Base-by-base conservation (phyloP, 2,888 invertebrate species). In the Homarus gammarus region DNA sequence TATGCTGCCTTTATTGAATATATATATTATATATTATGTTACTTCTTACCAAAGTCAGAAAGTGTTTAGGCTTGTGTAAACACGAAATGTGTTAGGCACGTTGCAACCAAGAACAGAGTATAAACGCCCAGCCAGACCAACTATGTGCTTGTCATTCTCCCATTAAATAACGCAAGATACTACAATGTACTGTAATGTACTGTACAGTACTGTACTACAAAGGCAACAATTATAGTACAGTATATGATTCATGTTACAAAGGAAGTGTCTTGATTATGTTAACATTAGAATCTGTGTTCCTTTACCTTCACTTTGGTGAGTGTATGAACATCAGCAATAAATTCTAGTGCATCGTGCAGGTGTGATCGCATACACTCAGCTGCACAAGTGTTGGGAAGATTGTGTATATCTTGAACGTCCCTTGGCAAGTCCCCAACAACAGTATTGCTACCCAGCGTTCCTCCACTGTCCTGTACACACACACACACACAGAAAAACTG, bases 311-410 rank as follows among this genome's bases (percentile, higher is more conserved):
- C 96, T 95, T 99, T 99, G 93, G 97, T 97, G 86, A 99, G 95
- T 0, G 99, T 97, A 93, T 99, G 98, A 92, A 99, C 97, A 94
- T 99, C 99, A 15, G 98, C 97, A 92, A 99, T 95, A 94, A 99
- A 97, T 92, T 99, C 99, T 70, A 99, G 95, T 92, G 98, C 97
- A 94, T 99, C 99, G 36, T 96, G 96, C 86, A 99, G 95, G 94
- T 99, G 97, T 89, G 97, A 97, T 40, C 97, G 95, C 96, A 99
- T 96, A 93, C 98, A 98, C 94, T 99, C 99, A 1, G 98, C 97
- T 0, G 98, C 97, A 92, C 97, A 98, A 1, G 98, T 98, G 90
- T 94, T 95, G 12, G 92, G 89, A 12, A 92, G 93, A 92, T 93
- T 93, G 93, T 93, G 94, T 93, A 92, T 94, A 92, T 92, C 92